Evolutionary conservation across 1,140 invertebrate genomes (phyloP).

Genomic region (Hestina assimilis): DNA sequence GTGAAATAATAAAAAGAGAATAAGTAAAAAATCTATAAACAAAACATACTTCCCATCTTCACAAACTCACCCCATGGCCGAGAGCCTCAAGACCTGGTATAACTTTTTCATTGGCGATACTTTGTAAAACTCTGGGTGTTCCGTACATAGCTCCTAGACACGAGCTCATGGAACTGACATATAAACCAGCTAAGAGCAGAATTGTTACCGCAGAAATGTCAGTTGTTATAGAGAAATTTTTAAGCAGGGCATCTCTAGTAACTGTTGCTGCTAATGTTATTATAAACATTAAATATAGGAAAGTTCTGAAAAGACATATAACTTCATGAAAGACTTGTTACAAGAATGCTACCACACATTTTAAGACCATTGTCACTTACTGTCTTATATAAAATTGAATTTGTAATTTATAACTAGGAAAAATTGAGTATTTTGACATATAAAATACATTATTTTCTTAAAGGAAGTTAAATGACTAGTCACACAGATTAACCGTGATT

Average conservation of each 20-base stretch:
- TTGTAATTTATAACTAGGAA: too few species aligned
- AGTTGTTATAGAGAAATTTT: constrained; percentile 94
- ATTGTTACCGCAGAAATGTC: constrained; percentile 90
- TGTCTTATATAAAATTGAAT: too few species aligned
- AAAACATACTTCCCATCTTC: not conserved
- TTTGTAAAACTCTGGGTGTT: constrained; percentile 95
- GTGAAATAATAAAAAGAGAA: constrained; percentile 36
- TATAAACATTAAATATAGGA: constrained; percentile 93
- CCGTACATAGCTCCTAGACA: constrained; percentile 97
- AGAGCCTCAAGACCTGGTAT: constrained; percentile 93
- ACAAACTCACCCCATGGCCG: constrained; percentile 89
- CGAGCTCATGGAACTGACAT: constrained; percentile 96
- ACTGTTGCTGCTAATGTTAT: constrained; percentile 94
- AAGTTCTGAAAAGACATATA: constrained; percentile 81
- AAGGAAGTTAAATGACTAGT: too few species aligned
- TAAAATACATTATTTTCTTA: too few species aligned
- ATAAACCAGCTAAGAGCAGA: constrained; percentile 92
- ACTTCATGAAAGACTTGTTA: too few species aligned
- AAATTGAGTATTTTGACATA: too few species aligned
- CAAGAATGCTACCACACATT: too few species aligned
- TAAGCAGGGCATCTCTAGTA: constrained; percentile 83
- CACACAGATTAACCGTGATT: too few species aligned
- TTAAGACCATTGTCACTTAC: too few species aligned
- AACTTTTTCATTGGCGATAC: constrained; percentile 96
- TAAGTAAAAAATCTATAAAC: not conserved